Percentiles rank a stretch among this genome's conserved stretches.
These are phyloP conservation scores for Coregonus sp. DNA, from an alignment of 2,797 vertebrate genomes.

Conservation along the genomic window DNA sequence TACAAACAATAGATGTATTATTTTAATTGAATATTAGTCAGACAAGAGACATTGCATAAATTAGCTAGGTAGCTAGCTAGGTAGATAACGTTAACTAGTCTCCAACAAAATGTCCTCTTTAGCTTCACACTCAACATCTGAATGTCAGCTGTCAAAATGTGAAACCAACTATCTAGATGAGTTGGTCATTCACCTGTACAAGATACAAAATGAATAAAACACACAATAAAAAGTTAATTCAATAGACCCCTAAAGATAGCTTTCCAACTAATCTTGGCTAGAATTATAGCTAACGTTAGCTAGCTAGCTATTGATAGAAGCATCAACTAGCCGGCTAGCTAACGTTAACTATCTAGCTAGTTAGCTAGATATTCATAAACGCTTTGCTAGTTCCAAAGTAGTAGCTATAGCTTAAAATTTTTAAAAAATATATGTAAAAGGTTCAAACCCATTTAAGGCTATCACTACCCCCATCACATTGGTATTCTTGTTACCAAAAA, in stretches of 20 bases:
- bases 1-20: neutral
- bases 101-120: slow-evolving; percentile 5
- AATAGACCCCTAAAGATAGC: neutral
- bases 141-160: neutral
- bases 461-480: neutral
- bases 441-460: neutral
- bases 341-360: too few species aligned
- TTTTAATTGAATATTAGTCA: neutral
- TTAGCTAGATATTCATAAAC: neutral
- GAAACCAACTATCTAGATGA: neutral
- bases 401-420: neutral
- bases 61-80: neutral
- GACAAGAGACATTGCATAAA: neutral
- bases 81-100: neutral
- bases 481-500: neutral
- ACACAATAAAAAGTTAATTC: neutral
- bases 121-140: neutral
- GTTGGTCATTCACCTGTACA: neutral
- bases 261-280: neutral
- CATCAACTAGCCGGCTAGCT: neutral
- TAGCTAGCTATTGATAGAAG: neutral
- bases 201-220: neutral
- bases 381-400: neutral
- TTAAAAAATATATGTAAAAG: too few species aligned
- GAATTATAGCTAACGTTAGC: neutral